Evolutionary conservation across 2,797 vertebrate species (phyloP), one percentile per base, ranked within the genome.

Genomic region (Tympanoctomys barrerae): DNA sequence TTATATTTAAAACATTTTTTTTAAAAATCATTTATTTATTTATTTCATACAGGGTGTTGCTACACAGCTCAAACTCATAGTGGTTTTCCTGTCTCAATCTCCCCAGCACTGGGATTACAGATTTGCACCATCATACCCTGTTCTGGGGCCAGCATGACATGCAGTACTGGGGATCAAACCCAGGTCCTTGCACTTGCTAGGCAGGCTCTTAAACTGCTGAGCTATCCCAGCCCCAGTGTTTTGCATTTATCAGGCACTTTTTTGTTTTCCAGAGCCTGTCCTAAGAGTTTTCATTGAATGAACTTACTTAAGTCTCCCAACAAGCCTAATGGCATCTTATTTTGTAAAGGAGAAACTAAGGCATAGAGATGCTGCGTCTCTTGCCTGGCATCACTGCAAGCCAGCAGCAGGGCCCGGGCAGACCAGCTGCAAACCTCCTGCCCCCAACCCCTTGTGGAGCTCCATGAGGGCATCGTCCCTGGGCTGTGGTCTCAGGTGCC

Each of bases 401-500:
- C 19, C 39, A 39, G 28, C 28, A 49, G 14, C 31, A 0, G 12
- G 61, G 52, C 26, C n/a, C 70, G 62, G 62, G 79, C 13, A n/a
- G 62, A 18, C 39, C 33, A 75, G 13, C 42, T n/a, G 16, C 22
- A 16, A 87, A 52, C 26, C 10, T 3, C 33, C 66, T 11, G 36
- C 22, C 52, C 13, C 59, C 5, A 87, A 22, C n/a, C 10, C 4
- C n/a, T 26, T 28, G 18, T 2, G 0, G 39, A 12, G 62, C 24
- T 31, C 1, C 31, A 0, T 24, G 14, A 5, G 75, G 9, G 19
- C 19, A 6, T 8, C 0, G 0, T 19, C 2, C 39, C 66, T 12
- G 36, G n/a, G 21, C 31, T 39, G 75, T 0, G 1, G 26, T 5
- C 12, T 16, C 21, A 31, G 78, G 10, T 9, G 8, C 21, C 13